These are phyloP conservation scores for Petrocephalus microphthalmus DNA, from an alignment of 2,113 vertebrate species.

Conservation along the genomic window DNA sequence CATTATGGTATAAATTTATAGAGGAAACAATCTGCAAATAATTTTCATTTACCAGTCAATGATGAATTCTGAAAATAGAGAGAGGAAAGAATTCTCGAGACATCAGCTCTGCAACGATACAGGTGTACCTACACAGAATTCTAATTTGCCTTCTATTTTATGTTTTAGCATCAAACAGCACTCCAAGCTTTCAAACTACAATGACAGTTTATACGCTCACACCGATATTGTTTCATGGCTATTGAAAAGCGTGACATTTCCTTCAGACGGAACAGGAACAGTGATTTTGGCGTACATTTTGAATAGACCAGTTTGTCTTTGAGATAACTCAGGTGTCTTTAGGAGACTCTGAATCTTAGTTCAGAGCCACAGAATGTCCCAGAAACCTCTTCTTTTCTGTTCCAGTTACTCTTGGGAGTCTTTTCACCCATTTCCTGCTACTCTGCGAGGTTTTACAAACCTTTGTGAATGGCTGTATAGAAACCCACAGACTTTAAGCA, in stretches of 20 bases:
- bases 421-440: not conserved
- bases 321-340: not conserved
- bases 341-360: not conserved
- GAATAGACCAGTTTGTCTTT: not conserved
- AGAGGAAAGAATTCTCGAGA: not conserved
- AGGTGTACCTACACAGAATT: not conserved
- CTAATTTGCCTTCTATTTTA: not conserved
- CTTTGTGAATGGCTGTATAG: not conserved
- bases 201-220: not conserved
- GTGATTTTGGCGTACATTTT: not conserved
- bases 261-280: not conserved
- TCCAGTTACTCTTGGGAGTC: not conserved
- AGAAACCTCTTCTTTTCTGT: not conserved
- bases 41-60: conserved; percentile 4
- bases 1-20: not conserved
- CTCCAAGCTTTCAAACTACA: not conserved
- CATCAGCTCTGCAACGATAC: not conserved
- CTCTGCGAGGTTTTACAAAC: not conserved
- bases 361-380: not conserved
- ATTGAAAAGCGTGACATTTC: not conserved
- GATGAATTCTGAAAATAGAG: not conserved
- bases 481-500: not conserved
- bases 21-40: not conserved
- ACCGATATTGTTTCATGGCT: not conserved
- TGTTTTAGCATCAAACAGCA: not conserved